A percentile compares a stretch with the other conserved stretches of the same genome.
Conservation (phyloP, 2,888 invertebrate genomes). For the Acleris sparsana region DNA sequence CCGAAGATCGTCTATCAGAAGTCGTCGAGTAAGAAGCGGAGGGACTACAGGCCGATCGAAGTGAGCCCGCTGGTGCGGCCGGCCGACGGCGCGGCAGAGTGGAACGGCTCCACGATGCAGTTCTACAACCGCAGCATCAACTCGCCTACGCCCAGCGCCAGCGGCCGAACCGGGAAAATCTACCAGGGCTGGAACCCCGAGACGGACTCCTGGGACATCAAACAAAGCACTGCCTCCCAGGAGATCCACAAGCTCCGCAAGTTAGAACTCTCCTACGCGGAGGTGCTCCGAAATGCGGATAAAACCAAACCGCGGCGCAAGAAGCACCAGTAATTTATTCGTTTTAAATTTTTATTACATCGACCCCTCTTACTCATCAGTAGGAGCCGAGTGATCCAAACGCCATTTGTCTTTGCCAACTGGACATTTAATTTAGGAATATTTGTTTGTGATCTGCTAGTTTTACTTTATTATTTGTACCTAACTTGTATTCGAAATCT, state of each 20-base stretch:
- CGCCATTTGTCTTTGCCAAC: slow-evolving; percentile 82
- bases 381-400: slow-evolving; percentile 74
- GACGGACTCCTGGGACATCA: slow-evolving; percentile 76
- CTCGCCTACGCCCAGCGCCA: slow-evolving; percentile 84
- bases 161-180: slow-evolving; percentile 75
- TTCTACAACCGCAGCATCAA: slow-evolving; percentile 86
- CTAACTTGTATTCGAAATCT: slow-evolving; percentile 69
- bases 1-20: slow-evolving; percentile 85
- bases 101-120: slow-evolving; percentile 89
- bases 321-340: slow-evolving; percentile 72
- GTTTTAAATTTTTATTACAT: slow-evolving; percentile 54
- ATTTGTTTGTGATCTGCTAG: slow-evolving; percentile 80
- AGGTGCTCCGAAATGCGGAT: slow-evolving; percentile 89
- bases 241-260: slow-evolving; percentile 92
- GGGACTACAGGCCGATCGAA: slow-evolving; percentile 83
- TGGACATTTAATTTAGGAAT: slow-evolving; percentile 77
- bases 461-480: slow-evolving; percentile 75
- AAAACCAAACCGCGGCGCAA: slow-evolving; percentile 80
- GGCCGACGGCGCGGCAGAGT: slow-evolving; percentile 67
- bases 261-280: slow-evolving; percentile 93
- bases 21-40: slow-evolving; percentile 81
- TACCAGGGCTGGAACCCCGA: slow-evolving; percentile 79
- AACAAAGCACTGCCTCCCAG: slow-evolving; percentile 90
- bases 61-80: slow-evolving; percentile 75
- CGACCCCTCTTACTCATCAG: slow-evolving; percentile 70